These are phyloP conservation scores for Gymnothorax reevesii DNA, from an alignment of 2,797 vertebrate species.

Conservation along the genomic window DNA sequence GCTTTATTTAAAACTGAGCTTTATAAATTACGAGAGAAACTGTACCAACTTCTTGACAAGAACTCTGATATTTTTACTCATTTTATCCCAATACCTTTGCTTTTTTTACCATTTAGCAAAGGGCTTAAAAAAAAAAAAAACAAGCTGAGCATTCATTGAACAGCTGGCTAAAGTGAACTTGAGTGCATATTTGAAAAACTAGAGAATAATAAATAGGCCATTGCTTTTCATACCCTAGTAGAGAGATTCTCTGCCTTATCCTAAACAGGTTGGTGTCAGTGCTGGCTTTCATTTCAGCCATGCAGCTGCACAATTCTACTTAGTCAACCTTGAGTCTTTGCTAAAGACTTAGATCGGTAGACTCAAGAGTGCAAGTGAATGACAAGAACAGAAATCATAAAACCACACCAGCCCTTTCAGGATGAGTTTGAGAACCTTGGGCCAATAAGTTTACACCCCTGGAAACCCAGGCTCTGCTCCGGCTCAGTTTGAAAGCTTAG, in stretches of 20 bases:
- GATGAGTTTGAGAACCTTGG: too few species aligned
- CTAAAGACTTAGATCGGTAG: too few species aligned
- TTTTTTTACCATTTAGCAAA: not conserved
- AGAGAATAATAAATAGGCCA: not conserved
- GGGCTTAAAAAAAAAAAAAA: not conserved
- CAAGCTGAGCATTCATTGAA: not conserved
- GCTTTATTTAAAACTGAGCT: too few species aligned
- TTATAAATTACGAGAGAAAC: not conserved
- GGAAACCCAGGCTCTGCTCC: not conserved
- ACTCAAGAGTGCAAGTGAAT: too few species aligned
- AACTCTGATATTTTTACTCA: not conserved
- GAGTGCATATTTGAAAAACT: not conserved
- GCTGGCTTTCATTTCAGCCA: too few species aligned
- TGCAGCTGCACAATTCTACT: too few species aligned
- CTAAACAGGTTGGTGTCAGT: too few species aligned
- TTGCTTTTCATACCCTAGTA: conserved; percentile 38
- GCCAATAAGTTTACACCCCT: too few species aligned
- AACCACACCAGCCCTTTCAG: too few species aligned
- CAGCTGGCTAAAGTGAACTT: not conserved
- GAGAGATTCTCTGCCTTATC: too few species aligned
- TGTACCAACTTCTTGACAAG: not conserved
- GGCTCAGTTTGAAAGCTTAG: not conserved
- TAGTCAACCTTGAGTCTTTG: too few species aligned
- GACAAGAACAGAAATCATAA: too few species aligned
- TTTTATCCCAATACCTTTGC: not conserved